These are phyloP conservation scores for Synergus umbraculus DNA, from an alignment of 2,888 invertebrate genomes.

Conservation along the genomic window DNA sequence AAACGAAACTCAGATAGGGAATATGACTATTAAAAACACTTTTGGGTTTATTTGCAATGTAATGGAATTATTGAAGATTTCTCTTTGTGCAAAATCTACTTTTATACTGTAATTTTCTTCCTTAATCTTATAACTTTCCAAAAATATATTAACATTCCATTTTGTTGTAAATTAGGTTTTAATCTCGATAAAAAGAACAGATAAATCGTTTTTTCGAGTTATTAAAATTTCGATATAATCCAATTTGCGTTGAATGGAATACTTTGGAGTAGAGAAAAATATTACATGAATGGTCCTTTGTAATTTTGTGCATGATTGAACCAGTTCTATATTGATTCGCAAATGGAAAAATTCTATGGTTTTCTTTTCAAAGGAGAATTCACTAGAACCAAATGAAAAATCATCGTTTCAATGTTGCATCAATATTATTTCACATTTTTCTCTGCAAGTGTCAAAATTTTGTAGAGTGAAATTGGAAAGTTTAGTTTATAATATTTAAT, in stretches of 20 bases:
- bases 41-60: background rate
- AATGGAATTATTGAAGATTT: background rate
- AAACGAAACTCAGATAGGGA: constrained; percentile 25
- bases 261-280: background rate
- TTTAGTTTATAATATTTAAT: background rate
- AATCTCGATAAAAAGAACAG: background rate
- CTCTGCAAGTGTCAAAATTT: background rate
- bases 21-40: constrained; percentile 14
- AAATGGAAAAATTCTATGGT: constrained; percentile 38
- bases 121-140: background rate
- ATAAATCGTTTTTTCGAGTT: background rate
- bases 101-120: background rate
- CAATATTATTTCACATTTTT: constrained; percentile 4
- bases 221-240: background rate
- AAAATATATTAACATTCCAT: background rate
- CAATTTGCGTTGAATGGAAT: background rate
- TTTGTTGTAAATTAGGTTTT: background rate
- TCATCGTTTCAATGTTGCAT: constrained; percentile 7
- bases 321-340: constrained; percentile 40
- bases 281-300: constrained; percentile 33
- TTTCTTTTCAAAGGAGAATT: constrained; percentile 22
- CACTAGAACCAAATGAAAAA: constrained; percentile 33
- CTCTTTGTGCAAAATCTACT: background rate
- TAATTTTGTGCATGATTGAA: constrained; percentile 29
- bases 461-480: background rate